Evolutionary conservation across 2,888 invertebrate genomes (phyloP).

Genomic region (Ophion obscuratus): DNA sequence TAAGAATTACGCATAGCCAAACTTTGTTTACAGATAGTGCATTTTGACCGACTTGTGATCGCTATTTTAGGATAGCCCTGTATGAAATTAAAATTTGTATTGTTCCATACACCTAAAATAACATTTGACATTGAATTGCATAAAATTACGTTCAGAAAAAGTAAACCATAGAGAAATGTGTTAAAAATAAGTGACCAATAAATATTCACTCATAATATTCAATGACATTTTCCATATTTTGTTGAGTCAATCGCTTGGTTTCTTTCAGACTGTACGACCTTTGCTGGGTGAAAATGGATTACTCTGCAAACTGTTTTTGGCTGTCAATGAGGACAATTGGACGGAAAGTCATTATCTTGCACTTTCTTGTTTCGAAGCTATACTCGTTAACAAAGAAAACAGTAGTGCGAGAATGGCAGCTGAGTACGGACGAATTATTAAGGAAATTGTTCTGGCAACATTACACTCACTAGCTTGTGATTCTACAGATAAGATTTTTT

Average conservation of each 20-base stretch:
- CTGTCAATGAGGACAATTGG: slow-evolving; percentile 68
- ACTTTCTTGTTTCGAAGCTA: slow-evolving; percentile 77
- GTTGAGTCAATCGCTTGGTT: background rate
- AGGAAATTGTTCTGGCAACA: slow-evolving; percentile 70
- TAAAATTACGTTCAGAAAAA: no score
- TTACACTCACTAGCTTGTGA: slow-evolving; percentile 68
- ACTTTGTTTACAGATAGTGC: no score
- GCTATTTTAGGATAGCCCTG: no score
- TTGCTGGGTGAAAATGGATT: slow-evolving; percentile 73
- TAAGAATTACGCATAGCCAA: background rate
- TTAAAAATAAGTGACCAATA: background rate
- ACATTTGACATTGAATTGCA: no score
- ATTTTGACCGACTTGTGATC: background rate
- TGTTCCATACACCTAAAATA: no score
- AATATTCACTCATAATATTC: background rate
- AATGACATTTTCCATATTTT: slow-evolving; percentile 4
- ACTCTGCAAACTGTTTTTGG: slow-evolving; percentile 70
- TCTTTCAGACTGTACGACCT: slow-evolving; percentile 73
- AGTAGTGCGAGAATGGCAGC: slow-evolving; percentile 64
- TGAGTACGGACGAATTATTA: slow-evolving; percentile 72
- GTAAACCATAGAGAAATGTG: background rate
- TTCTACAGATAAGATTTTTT: slow-evolving; percentile 67
- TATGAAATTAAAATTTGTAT: no score
- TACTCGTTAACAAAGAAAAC: slow-evolving; percentile 73
- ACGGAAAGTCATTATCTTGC: slow-evolving; percentile 75